These are phyloP conservation scores for Labia minor DNA, from an alignment of 2,888 invertebrate genomes.

Conservation along the genomic window DNA sequence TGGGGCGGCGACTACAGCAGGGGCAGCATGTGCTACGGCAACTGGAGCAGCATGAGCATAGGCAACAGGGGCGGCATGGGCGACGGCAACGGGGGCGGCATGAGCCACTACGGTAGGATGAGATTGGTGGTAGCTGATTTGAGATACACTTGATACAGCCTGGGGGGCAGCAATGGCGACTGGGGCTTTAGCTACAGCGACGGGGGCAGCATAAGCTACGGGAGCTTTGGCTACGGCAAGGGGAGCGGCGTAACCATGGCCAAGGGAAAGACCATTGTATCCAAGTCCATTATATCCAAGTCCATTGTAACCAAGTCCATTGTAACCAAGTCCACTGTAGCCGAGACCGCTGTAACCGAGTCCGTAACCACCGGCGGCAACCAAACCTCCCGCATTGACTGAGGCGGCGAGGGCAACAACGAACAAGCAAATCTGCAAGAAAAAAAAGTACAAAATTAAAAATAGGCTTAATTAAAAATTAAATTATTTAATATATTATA, in stretches of 20 bases:
- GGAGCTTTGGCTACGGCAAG: constrained; percentile 17
- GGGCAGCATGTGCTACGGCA: neutral
- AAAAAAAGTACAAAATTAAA: neutral
- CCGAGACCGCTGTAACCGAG: constrained; percentile 16
- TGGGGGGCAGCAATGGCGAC: constrained; percentile 21
- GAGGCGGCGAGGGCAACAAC: neutral
- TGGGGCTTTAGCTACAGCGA: constrained; percentile 18
- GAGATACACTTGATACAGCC: constrained; percentile 15
- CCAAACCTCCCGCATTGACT: neutral
- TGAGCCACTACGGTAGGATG: constrained; percentile 21
- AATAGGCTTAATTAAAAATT: neutral
- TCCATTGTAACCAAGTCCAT: constrained; percentile 25
- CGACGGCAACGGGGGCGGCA: constrained; percentile 20
- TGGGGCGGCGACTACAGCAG: constrained; percentile 13
- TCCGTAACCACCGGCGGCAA: constrained; percentile 13
- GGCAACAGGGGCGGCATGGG: constrained; percentile 20
- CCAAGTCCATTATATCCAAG: constrained; percentile 26
- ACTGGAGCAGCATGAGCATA: constrained; percentile 17
- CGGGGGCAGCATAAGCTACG: constrained; percentile 20
- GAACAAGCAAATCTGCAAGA: neutral
- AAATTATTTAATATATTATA: neutral
- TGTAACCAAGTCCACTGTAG: constrained; percentile 25
- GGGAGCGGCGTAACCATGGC: neutral
- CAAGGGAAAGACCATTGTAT: constrained; percentile 24
- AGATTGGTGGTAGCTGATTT: constrained; percentile 18